These are phyloP conservation scores for Galemys pyrenaicus DNA, from an alignment of 2,113 vertebrate species.

Conservation along the genomic window DNA sequence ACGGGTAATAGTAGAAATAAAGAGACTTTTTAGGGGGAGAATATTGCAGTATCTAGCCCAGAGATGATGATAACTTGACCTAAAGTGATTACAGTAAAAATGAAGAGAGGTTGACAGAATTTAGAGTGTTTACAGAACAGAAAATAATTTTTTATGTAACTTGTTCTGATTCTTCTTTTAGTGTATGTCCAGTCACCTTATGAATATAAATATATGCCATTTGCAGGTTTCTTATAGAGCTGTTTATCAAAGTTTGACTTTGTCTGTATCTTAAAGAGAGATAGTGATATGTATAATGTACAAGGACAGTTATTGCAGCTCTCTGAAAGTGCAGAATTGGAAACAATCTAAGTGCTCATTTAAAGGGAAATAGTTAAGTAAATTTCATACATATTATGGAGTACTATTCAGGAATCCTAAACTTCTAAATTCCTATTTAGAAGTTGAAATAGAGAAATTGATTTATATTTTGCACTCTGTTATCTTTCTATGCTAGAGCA, in stretches of 20 bases:
- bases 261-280: background rate
- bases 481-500: background rate
- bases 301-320: background rate
- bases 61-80: conserved; percentile 17
- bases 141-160: background rate
- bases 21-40: background rate
- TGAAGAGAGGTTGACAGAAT: conserved; percentile 2
- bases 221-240: background rate
- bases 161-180: background rate
- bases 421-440: background rate
- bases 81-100: background rate
- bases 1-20: background rate
- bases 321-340: background rate
- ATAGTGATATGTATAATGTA: background rate
- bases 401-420: background rate
- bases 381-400: background rate
- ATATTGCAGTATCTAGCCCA: background rate
- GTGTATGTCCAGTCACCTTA: background rate
- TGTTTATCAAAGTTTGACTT: background rate
- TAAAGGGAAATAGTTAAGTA: background rate
- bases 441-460: background rate
- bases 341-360: background rate
- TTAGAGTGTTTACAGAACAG: background rate
- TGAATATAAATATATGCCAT: background rate
- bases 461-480: background rate